Base-by-base conservation (phyloP, 2,797 vertebrate species). In the Sorex maritimensis region DNA sequence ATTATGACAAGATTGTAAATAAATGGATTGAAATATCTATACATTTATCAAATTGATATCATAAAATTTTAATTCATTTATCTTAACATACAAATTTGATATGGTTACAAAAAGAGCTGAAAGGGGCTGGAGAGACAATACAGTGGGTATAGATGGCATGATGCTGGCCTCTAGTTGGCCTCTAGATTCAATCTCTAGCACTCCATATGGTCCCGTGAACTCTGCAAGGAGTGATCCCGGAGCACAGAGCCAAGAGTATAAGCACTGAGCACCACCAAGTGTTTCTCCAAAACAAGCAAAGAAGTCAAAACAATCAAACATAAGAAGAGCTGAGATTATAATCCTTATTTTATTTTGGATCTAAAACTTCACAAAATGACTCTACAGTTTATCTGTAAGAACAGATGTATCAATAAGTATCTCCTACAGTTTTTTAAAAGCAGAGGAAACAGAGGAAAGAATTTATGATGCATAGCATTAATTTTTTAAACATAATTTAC, bases 301-400 rank as follows among this genome's bases (percentile, higher is more conserved):
- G 21, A 61, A 52, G 10, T 14, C 49, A 52, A 52, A 52, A 44
- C 41, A 44, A 44, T 14, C 49, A 52, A 49, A 52, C 49, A 74
- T 1, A 91, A 30, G 58, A 83, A 69, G 5, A 74, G 26, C 34
- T 24, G 3, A 86, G 19, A 74, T 90, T 81, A 26, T 61, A 89
- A 88, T 83, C 68, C 34, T 72, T 21, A 85, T 79, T 84, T 81
- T 77, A 87, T 58, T 75, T 75, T 72, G 23, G 38, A 34, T 23
- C 4, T 4, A 79, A 68, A 13, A 24, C 28, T 85, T 90, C 65
- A 81, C 38, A 84, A 80, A 89, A 92, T n/a, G 19, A 74, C 78
- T 78, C 9, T 78, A 80, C 91, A 96, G 49, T 83, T 44, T 78
- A 79, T 49, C 26, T 55, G 17, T 34, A 93, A 80, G 28, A 90